Base-by-base conservation (phyloP, 2,888 invertebrate genomes). In the Acronicta leporina region DNA sequence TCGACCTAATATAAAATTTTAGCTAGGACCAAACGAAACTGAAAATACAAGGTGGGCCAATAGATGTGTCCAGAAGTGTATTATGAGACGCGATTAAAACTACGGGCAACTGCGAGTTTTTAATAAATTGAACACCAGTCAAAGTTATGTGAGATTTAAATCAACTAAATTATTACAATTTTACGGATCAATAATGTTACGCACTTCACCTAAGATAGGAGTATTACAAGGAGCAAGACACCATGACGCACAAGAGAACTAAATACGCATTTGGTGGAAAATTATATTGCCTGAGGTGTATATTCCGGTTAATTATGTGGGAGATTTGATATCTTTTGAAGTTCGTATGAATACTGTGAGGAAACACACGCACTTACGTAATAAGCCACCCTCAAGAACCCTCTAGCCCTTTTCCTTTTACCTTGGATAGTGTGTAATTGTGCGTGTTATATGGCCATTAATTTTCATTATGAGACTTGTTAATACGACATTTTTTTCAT, bases 401-500 rank as follows among this genome's bases (percentile, higher is more conserved):
- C 41, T 51, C n/a, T 62, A 56, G 45, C 67, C 67, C 52, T 60
- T 63, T 73, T 71, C 54, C 65, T 74, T 77, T 82, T 75, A 77
- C 80, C 82, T 81, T 83, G 81, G 74, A 65, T 70, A 68, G 67
- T 74, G 71, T 63, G 66, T 76, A 76, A 72, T 68, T 63, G 77
- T 85, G 84, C 86, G 84, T 86, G 85, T 47, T 71, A 30, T 27
- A 16, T 44, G 63, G 68, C 71, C 77, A 76, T 86, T 83, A 80
- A 75, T 76, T 73, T 81, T 80, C 73, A 81, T 81, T 80, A 79
- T 59, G 61, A 47, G 46, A 69, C 77, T 80, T 78, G 82, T 82
- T 81, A 81, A 74, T 80, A 78, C 77, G 77, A 72, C 66, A 74
- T 79, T 81, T 81, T 79, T 75, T 74, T 75, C 63, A 76, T 58